These are phyloP conservation scores for Eolophus roseicapilla DNA, from an alignment of 2,113 vertebrate species.

Conservation along the genomic window DNA sequence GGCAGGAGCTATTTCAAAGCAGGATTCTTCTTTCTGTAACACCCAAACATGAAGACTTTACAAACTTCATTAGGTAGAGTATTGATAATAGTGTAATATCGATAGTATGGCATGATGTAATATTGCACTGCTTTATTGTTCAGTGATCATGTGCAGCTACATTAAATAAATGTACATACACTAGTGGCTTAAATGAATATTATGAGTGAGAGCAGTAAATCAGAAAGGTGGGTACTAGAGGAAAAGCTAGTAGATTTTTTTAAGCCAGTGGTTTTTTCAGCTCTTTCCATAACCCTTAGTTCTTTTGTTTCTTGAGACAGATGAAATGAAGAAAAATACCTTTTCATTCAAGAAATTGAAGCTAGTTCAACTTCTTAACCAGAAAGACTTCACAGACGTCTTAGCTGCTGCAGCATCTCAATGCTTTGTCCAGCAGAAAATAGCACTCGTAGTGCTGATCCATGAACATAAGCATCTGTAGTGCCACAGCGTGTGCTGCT, in stretches of 20 bases:
- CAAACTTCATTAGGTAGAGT: slow-evolving; percentile 5
- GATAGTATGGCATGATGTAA: background rate
- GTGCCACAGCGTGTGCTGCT: background rate
- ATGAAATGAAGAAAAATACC: background rate
- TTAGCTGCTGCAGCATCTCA: background rate
- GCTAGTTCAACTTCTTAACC: slow-evolving; percentile 34
- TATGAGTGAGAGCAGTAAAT: background rate
- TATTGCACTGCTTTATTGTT: background rate
- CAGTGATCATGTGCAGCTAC: background rate
- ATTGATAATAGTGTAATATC: background rate
- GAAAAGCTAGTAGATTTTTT: background rate
- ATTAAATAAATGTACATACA: background rate
- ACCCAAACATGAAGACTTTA: background rate
- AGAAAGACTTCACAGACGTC: background rate
- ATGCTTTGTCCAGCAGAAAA: slow-evolving; percentile 8
- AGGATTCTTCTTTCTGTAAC: background rate
- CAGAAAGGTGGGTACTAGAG: background rate
- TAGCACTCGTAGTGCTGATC: background rate
- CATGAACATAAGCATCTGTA: background rate
- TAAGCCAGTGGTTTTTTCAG: slow-evolving; percentile 10
- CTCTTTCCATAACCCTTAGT: background rate
- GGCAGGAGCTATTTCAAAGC: background rate
- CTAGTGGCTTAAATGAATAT: slow-evolving; percentile 10
- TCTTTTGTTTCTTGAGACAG: background rate
- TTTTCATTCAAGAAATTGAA: slow-evolving; percentile 31